Base-by-base conservation (phyloP, 2,797 vertebrate species). In the Hyperoplus lanceolatus region DNA sequence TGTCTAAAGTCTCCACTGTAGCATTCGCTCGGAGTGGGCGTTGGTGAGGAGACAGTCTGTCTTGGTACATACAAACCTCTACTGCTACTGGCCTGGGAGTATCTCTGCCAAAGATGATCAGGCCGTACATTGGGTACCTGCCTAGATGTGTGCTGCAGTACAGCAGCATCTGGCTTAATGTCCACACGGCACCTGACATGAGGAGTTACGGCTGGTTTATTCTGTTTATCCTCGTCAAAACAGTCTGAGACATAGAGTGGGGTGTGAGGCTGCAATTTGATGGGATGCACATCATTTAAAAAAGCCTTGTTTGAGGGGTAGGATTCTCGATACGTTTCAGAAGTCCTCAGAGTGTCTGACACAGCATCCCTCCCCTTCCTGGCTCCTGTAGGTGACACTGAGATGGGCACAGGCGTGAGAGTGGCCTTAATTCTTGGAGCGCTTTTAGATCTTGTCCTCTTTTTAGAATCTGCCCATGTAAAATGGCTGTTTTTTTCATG, bases 271-370 rank as follows among this genome's bases (percentile, higher is more conserved):
- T 99, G 97, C 65, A 99, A 94, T 87, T 99, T 99, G 89, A 97
- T 97, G 38, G 98, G 98, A 75, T 99, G 98, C n/a, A 99, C 96
- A 81, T 99, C 98, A 4, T 98, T 98, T 79, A 97, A 94, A 74
- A 97, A 94, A 0, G 93, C 94, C 73, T 95, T 95, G 86, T 94
- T 94, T 0, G 96, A 92, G 1, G 93, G 87, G 29, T 94, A 93
- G 4, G 92, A 62, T 41, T 92, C 88, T 59, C 97, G 94, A 0
- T 96, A 96, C 0, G 87, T 92, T 67, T 97, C 97, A 0, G 88
- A 43, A 75, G 90, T 89, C 75, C 86, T 95, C 9, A 93, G 84
- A 0, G 93, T 84, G 49, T 97, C 96, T 63, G 95, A 83, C 0
- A 80, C 87, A 68, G 89, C 79, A 15, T 97, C 96, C 58, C 95